Conservation (phyloP, 2,113 vertebrate genomes). For the Syngnathus typhle region DNA sequence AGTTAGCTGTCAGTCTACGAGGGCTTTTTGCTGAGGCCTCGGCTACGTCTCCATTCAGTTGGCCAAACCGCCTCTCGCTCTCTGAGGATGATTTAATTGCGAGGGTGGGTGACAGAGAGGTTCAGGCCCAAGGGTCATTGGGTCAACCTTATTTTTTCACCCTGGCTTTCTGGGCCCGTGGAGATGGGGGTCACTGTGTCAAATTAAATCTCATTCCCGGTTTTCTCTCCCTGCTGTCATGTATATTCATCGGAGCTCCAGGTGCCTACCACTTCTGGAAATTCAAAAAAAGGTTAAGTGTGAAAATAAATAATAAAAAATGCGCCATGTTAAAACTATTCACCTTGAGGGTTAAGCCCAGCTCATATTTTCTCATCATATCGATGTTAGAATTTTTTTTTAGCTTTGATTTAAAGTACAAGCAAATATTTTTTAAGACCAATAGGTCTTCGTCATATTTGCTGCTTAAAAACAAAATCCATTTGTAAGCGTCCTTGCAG, state of each 20-base stretch:
- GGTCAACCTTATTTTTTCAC: slow-evolving; percentile 79
- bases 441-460: slow-evolving; percentile 20
- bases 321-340: slow-evolving; percentile 68
- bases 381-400: slow-evolving; percentile 5
- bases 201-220: slow-evolving; percentile 76
- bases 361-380: slow-evolving; percentile 36
- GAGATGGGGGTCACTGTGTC: slow-evolving; percentile 75
- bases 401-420: neutral
- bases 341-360: slow-evolving; percentile 72
- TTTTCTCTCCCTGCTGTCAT: slow-evolving; percentile 69
- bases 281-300: slow-evolving; percentile 77
- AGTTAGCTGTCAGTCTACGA: slow-evolving; percentile 31
- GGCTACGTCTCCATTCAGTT: slow-evolving; percentile 33
- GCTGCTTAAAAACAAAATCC: slow-evolving; percentile 26
- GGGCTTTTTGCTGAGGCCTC: slow-evolving; percentile 38
- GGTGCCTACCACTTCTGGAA: slow-evolving; percentile 72
- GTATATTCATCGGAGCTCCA: slow-evolving; percentile 75
- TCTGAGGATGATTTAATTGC: slow-evolving; percentile 75
- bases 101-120: slow-evolving; percentile 69
- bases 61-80: slow-evolving; percentile 39
- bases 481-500: slow-evolving; percentile 37
- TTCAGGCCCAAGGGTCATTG: slow-evolving; percentile 67
- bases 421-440: neutral
- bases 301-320: slow-evolving; percentile 79
- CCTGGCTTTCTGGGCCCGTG: slow-evolving; percentile 62